Evolutionary conservation across 2,113 vertebrate genomes (phyloP).

Genomic region (Australoheros scitulus): DNA sequence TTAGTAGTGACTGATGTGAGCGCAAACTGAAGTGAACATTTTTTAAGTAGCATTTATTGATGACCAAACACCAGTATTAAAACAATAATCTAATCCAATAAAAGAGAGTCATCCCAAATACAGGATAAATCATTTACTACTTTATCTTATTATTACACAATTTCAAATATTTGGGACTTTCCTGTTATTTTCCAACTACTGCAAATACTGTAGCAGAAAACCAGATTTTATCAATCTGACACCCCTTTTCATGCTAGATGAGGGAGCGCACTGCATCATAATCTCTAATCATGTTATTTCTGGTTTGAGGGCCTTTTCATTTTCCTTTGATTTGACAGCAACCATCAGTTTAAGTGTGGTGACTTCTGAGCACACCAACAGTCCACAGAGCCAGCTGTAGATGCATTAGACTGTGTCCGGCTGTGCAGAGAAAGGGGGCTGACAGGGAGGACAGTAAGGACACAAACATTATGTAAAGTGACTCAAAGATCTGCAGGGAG

Average conservation of each 20-base stretch:
- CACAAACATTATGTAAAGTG: background rate
- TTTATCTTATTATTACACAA: background rate
- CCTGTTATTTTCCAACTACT: background rate
- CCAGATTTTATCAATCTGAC: background rate
- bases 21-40: too few species aligned
- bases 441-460: background rate
- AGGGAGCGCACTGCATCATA: background rate
- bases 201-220: background rate
- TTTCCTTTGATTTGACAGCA: slow-evolving; percentile 34
- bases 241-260: background rate
- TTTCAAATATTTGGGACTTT: background rate
- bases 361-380: slow-evolving; percentile 1
- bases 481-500: background rate
- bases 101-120: too few species aligned
- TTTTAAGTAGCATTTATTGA: too few species aligned
- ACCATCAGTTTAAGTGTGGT: slow-evolving; percentile 52
- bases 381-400: slow-evolving; percentile 38
- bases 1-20: too few species aligned
- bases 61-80: too few species aligned
- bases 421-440: background rate
- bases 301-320: slow-evolving; percentile 37
- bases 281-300: slow-evolving; percentile 53
- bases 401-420: slow-evolving; percentile 1
- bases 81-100: too few species aligned
- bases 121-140: too few species aligned